Base-by-base conservation (phyloP, 2,888 invertebrate genomes). In the Malacosoma neustria region DNA sequence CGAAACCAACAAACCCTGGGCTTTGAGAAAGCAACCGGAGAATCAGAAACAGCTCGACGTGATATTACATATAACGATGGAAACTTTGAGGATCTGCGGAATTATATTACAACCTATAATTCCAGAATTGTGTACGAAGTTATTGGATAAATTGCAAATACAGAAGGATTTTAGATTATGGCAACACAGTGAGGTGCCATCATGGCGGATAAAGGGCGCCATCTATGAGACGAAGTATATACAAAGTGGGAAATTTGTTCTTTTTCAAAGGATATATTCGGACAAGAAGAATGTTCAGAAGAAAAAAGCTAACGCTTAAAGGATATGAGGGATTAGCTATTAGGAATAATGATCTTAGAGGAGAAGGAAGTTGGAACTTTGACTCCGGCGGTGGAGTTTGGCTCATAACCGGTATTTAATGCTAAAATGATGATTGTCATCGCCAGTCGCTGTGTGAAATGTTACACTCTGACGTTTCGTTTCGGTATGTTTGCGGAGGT, bases 1-100 rank as follows among this genome's bases (percentile, higher is more conserved):
- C 57, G 94, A 98, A 60, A 82, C 90, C 3, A 88, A 91, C 51
- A 92, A 93, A 66, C 98, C 98, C 0, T 99, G 99, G 99, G 89
- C 92, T 49, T 84, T 98, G 41, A 89, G 87, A 37, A 93, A 94
- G 58, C 65, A 84, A 6, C 72, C 82, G 0, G 79, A 87, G 32
- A 67, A 82, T 13, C 85, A 88, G 34, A 80, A 88, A 32, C 86
- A 91, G 54, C 72, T 96, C 1, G 88, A 92, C 57, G 89, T 90
- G 11, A 89, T 97, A 35, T 86, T 98, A 39, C 93, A 94, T 61
- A 72, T 98, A 32, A 91, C 94, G 13, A 86, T 98, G 81, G 98
- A 99, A 76, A 91, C 93, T 0, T 72, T 96, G 32, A 88, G 98
- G 51, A 90, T 96, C 39, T 64, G 62, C 30, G 68, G 46, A 0